A percentile compares a stretch with the other conserved stretches of the same genome.
Evolutionary conservation across 2,113 vertebrate species (phyloP).

Genomic region (Laticauda colubrina): DNA sequence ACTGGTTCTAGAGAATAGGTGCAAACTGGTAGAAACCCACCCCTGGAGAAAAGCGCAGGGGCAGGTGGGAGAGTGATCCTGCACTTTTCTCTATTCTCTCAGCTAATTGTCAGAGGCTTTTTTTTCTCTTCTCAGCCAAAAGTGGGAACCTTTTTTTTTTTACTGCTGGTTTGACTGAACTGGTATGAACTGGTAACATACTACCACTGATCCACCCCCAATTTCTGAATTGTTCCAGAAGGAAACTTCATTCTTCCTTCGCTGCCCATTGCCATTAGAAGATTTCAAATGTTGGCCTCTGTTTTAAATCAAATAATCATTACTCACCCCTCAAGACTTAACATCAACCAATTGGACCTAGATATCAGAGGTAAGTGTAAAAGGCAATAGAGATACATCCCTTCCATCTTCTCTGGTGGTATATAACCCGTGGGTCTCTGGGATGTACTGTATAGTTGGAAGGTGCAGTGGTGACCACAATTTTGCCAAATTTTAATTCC

Average conservation of each 20-base stretch:
- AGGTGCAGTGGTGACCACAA: not conserved
- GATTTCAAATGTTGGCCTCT: not conserved
- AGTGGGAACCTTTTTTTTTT: too few species aligned
- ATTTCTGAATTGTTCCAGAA: not conserved
- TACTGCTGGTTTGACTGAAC: too few species aligned
- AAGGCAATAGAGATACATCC: not conserved
- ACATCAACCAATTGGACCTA: not conserved
- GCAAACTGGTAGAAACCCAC: too few species aligned
- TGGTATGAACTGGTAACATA: too few species aligned
- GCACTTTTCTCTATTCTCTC: too few species aligned
- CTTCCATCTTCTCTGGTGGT: not conserved
- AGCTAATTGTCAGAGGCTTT: too few species aligned
- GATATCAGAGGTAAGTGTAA: not conserved
- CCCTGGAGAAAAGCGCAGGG: too few species aligned
- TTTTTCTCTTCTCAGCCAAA: too few species aligned
- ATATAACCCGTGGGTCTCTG: not conserved
- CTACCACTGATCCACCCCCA: not conserved
- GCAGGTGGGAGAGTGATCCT: too few species aligned
- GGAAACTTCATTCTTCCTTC: not conserved
- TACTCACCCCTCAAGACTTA: not conserved
- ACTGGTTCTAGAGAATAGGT: too few species aligned
- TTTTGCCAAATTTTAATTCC: not conserved
- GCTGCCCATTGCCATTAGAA: not conserved
- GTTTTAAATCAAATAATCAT: not conserved
- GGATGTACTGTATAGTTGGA: not conserved